phyloP scores from a whole-genome alignment of 2,797 vertebrate genomes.

The Pipistrellus pipistrellus region DNA sequence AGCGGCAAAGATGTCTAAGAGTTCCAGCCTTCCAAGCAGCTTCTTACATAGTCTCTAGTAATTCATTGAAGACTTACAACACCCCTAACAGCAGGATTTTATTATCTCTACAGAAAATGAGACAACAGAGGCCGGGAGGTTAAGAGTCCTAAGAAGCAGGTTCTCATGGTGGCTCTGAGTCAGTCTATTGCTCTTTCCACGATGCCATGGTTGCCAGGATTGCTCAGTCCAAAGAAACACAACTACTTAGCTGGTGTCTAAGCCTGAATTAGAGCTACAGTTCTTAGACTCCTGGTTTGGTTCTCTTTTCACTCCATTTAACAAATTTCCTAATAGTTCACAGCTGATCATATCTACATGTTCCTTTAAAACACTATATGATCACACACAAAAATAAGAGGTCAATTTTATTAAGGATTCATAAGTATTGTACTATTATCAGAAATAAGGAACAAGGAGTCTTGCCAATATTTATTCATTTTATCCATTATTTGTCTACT shows the following conservation, averaged over 20 bases:
- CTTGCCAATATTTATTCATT: neutral
- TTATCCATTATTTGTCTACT: conserved; percentile 19
- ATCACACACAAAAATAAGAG: conserved; percentile 6
- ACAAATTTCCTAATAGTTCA: neutral
- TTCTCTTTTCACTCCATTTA: neutral
- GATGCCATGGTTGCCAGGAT: neutral
- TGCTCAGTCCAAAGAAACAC: neutral
- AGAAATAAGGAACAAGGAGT: neutral
- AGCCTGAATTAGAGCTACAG: neutral
- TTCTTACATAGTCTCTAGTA: neutral
- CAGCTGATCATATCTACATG: neutral
- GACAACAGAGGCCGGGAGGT: neutral
- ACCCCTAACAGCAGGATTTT: neutral
- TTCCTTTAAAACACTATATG: neutral
- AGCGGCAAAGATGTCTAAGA: neutral
- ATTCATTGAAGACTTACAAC: neutral
- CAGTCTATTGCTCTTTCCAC: neutral
- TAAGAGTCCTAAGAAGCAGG: neutral
- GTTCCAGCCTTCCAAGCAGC: neutral
- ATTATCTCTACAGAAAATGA: neutral
- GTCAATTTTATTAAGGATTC: conserved; percentile 18
- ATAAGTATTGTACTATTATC: neutral
- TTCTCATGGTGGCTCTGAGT: neutral
- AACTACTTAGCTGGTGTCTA: neutral
- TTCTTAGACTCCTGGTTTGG: neutral